Evolutionary conservation across 2,888 invertebrate species (phyloP), one percentile per base, ranked within the genome.

Genomic region (Metacarcinus magister): DNA sequence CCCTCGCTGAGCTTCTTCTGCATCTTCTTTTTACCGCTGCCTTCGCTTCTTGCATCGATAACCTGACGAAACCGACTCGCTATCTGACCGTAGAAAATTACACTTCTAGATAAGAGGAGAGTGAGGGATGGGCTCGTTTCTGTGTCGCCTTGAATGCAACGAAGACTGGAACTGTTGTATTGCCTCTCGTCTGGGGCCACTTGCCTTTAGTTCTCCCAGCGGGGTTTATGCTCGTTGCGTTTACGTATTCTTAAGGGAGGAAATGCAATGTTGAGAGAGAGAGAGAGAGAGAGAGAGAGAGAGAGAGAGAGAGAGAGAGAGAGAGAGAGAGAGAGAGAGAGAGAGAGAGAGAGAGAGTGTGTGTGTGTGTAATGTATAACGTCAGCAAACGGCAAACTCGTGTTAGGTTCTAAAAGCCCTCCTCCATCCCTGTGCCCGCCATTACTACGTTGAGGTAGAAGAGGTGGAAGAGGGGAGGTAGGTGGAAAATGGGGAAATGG

Each of bases 281-380:
- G 10, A 67, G 19, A 10, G 10, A 67, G 67, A 67, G 23, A 16
- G 67, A 67, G 19, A 16, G 67, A 16, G 10, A 16, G 67, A 67
- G 19, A 23, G 67, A 16, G 67, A 60, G n/a, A 16, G n/a, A 67
- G 10, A 1, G 67, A 67, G 67, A 67, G n/a, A 67, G 67, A 67
- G 67, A 67, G 67, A 67, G 67, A 67, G 67, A 67, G 67, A 67
- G 67, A 67, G 67, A 67, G 67, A 67, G 67, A 67, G 67, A 67
- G 67, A 67, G 67, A 67, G 67, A 67, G 67, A 67, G 67, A 67
- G 67, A 67, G 67, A 67, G 67, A 67, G 67, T 19, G 60, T 19
- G 60, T 19, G 60, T 19, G 60, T 19, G 60, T 48, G 48, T 48
- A 10, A n/a, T 48, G 48, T 48, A 10, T 48, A 60, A 16, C 5